These are phyloP conservation scores for Drosophila ananassae DNA, from an alignment of 1,140 invertebrate genomes.

Conservation along the genomic window DNA sequence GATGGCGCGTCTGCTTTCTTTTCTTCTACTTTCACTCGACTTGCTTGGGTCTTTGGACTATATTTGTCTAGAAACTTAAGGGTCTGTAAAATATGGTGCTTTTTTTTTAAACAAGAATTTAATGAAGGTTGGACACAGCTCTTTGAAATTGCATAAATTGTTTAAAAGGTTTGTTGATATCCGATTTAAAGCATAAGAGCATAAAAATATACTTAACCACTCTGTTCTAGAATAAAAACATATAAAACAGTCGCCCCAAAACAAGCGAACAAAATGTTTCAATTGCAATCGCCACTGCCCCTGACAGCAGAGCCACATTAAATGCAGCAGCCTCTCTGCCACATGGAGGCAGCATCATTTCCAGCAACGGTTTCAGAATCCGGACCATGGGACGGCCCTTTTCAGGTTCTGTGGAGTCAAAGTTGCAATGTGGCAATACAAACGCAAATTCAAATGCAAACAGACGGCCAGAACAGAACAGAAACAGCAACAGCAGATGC, in stretches of 20 bases:
- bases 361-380: slow-evolving; percentile 11
- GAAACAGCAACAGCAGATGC: slow-evolving; percentile 73
- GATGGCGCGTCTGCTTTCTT: slow-evolving; percentile 47
- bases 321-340: slow-evolving; percentile 54
- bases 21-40: slow-evolving; percentile 48
- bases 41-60: slow-evolving; percentile 2
- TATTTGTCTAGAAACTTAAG: neutral
- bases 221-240: slow-evolving; percentile 12
- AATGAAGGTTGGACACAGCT: no score
- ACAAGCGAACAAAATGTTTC: slow-evolving; percentile 56
- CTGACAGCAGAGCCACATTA: slow-evolving; percentile 71
- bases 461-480: slow-evolving; percentile 44
- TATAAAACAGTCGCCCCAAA: slow-evolving; percentile 24
- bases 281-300: slow-evolving; percentile 61
- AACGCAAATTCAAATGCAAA: slow-evolving; percentile 49
- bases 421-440: slow-evolving; percentile 44
- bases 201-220: neutral
- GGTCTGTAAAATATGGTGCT: neutral
- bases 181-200: neutral
- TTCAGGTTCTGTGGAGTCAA: slow-evolving; percentile 53
- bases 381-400: slow-evolving; percentile 52
- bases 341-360: slow-evolving; percentile 9
- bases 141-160: neutral
- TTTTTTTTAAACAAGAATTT: neutral
- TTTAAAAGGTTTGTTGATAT: no score